Evolutionary conservation across 2,888 invertebrate genomes (phyloP).

Genomic region (Nysson spinosus): DNA sequence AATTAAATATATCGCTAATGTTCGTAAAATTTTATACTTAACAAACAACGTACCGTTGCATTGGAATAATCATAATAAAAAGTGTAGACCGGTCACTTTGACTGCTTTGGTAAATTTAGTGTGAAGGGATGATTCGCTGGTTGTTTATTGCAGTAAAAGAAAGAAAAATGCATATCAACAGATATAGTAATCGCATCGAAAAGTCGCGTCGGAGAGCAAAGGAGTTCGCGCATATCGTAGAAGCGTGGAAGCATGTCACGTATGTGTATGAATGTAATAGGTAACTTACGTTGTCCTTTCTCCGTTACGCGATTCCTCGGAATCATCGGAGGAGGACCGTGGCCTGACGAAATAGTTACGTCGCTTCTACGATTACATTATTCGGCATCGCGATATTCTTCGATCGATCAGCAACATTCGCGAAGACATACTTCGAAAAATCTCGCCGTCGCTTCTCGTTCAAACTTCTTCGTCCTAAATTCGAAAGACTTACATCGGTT

Average conservation of each 20-base stretch:
- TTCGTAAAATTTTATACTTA: too few species aligned
- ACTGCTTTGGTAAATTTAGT: too few species aligned
- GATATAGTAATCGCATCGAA: not conserved
- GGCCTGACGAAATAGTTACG: constrained; percentile 25
- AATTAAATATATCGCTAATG: too few species aligned
- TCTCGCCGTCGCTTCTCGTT: too few species aligned
- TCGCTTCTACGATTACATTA: not conserved
- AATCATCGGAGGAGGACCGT: not conserved
- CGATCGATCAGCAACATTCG: not conserved
- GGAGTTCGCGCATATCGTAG: constrained; percentile 1
- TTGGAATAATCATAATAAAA: too few species aligned
- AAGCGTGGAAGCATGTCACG: constrained; percentile 3
- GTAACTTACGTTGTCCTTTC: constrained; percentile 20
- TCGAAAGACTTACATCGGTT: too few species aligned
- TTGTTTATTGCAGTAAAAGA: too few species aligned
- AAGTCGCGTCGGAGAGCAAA: constrained; percentile 24
- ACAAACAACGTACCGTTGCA: too few species aligned
- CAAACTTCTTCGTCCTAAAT: too few species aligned
- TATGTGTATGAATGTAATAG: not conserved
- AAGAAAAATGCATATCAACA: too few species aligned
- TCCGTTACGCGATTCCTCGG: constrained; percentile 8
- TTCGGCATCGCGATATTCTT: not conserved
- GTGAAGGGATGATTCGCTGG: too few species aligned
- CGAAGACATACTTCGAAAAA: not conserved
- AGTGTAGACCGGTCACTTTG: too few species aligned